Conservation (phyloP, 2,113 vertebrate genomes). For the Myxocyprinus asiaticus region DNA sequence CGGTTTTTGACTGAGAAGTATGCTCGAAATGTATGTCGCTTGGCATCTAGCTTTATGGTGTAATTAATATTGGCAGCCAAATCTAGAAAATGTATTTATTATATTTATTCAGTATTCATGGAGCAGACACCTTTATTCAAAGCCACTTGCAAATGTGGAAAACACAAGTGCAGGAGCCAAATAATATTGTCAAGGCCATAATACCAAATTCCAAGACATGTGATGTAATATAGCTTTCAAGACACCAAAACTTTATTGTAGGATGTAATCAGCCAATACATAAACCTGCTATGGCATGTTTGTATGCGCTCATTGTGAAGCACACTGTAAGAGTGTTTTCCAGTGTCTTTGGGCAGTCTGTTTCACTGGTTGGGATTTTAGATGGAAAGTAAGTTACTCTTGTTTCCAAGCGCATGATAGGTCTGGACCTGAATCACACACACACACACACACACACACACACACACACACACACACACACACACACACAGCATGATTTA, state of each 20-base stretch:
- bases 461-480: too few species aligned
- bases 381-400: slow-evolving; percentile 54
- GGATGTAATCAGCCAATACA: not conserved
- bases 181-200: not conserved
- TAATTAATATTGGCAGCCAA: slow-evolving; percentile 61
- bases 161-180: not conserved
- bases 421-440: slow-evolving; percentile 65
- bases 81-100: slow-evolving; percentile 36
- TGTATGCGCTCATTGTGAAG: slow-evolving; percentile 60
- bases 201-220: not conserved
- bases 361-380: slow-evolving; percentile 57
- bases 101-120: too few species aligned
- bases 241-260: not conserved
- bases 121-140: not conserved
- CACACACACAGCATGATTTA: too few species aligned
- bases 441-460: not conserved
- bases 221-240: not conserved
- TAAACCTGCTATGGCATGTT: slow-evolving; percentile 48
- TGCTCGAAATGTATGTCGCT: slow-evolving; percentile 66
- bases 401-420: slow-evolving; percentile 65
- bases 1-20: slow-evolving; percentile 50
- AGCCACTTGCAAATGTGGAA: not conserved
- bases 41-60: slow-evolving; percentile 67
- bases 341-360: slow-evolving; percentile 48
- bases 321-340: slow-evolving; percentile 50